Base-by-base conservation (phyloP, 2,797 vertebrate species). In the Capromys pilorides region DNA sequence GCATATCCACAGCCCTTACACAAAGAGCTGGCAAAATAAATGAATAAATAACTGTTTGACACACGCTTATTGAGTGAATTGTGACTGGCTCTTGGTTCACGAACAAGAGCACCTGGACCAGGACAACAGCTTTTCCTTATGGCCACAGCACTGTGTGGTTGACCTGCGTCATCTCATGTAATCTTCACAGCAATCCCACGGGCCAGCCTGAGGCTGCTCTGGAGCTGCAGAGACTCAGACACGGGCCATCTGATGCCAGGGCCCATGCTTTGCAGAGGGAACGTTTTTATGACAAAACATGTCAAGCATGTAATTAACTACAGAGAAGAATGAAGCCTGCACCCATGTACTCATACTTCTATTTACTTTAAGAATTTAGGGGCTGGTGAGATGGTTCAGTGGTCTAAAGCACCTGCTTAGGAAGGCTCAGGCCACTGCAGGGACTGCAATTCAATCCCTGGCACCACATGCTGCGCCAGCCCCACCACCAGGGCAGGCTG, bases 41-140 rank as follows among this genome's bases (percentile, higher is more conserved):
- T 13, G 3, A 16, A 54, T 13, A 3, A 88, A 66, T 0, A 91
- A 28, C 21, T 66, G 19, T 33, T 90, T 33, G 36, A 62, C 4
- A 81, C 39, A 7, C 62, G 71, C 36, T 78, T n/a, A 36, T 88
- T 86, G 54, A 78, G 36, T 71, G 41, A 77, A 21, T 41, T 86
- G 71, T 81, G 14, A 81, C 45, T 94, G 77, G 26, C 41, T 90
- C 61, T 90, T 86, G 73, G 61, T 33, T 78, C 13, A 61, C 18
- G 33, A 64, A 66, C 73, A 41, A 93, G 80, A 96, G 26, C 57
- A 67, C 62, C 61, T 93, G 84, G 95, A 91, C 73, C 5, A 5
- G 83, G 88, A 54, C 61, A 39, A 24, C 6, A 61, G 59, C 22
- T 96, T 91, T 86, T 86, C 28, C 41, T 89, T 94, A 33, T 54